These are phyloP conservation scores for Merops nubicus DNA, from an alignment of 2,113 vertebrate species.

Conservation along the genomic window DNA sequence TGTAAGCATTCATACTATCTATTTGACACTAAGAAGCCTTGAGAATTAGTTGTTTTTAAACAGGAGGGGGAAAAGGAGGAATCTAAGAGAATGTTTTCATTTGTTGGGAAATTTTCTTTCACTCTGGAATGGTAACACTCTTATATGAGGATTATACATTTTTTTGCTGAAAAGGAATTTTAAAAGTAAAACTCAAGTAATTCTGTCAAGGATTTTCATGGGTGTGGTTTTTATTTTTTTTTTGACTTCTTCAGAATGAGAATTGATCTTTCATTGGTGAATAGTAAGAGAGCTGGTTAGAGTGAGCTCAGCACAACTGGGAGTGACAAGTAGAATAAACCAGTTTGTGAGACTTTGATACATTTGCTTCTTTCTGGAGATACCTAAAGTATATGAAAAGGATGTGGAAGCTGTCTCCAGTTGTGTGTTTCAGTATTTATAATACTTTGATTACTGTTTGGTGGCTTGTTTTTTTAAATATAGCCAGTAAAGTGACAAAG, in stretches of 20 bases:
- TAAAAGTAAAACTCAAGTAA: not conserved
- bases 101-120: not conserved
- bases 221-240: no score
- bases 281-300: not conserved
- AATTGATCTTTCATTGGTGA: not conserved
- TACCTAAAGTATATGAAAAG: not conserved
- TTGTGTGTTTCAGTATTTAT: not conserved
- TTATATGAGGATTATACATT: not conserved
- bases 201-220: not conserved
- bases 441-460: not conserved
- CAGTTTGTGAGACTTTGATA: not conserved
- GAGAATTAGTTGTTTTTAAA: not conserved
- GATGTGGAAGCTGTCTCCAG: not conserved
- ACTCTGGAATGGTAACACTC: not conserved
- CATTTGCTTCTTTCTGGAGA: not conserved
- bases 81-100: not conserved
- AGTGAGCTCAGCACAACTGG: not conserved
- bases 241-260: no score
- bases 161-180: not conserved
- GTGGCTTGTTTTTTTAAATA: not conserved
- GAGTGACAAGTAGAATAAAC: not conserved
- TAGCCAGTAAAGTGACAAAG: not conserved
- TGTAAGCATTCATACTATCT: not conserved
- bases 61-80: not conserved
- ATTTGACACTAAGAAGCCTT: not conserved